Conservation (phyloP, 2,797 vertebrate species). For the Sebastes vulpes region DNA sequence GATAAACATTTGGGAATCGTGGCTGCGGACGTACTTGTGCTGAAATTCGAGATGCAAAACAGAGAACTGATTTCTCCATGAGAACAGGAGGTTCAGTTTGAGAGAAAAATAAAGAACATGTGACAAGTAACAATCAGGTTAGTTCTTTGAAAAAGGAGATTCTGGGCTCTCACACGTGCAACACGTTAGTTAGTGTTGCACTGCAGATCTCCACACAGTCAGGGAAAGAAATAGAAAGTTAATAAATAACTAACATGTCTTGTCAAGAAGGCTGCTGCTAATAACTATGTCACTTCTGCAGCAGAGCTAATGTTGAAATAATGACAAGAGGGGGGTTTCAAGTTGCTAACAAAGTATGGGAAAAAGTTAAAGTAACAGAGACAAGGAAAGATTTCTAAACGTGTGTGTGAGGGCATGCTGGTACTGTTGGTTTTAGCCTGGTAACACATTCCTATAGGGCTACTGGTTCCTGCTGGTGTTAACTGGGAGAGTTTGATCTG, state of each 20-base stretch:
- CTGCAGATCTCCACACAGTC: slow-evolving; percentile 1
- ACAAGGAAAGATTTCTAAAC: slow-evolving; percentile 2
- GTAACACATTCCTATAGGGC: slow-evolving; percentile 42
- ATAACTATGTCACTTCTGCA: slow-evolving; percentile 35
- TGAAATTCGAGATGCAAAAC: slow-evolving; percentile 29
- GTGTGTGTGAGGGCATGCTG: background rate
- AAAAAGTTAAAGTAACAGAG: background rate
- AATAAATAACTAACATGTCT: slow-evolving; percentile 26
- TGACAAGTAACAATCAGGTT: slow-evolving; percentile 32
- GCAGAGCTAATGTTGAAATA: slow-evolving; percentile 33
- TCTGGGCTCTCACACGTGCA: background rate
- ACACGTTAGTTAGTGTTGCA: background rate
- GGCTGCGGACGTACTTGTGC: background rate
- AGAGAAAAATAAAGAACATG: background rate
- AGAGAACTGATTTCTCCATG: slow-evolving; percentile 23
- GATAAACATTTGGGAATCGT: slow-evolving; percentile 14
- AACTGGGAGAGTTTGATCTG: slow-evolving; percentile 61
- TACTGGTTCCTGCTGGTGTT: slow-evolving; percentile 41
- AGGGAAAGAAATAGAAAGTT: slow-evolving; percentile 1
- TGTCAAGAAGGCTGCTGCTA: slow-evolving; percentile 15
- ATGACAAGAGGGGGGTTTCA: slow-evolving; percentile 37
- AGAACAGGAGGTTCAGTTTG: background rate
- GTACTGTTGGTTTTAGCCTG: slow-evolving; percentile 42
- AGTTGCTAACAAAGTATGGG: slow-evolving; percentile 54
- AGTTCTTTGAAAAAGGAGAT: slow-evolving; percentile 16